A percentile compares a stretch with the other conserved stretches of the same genome.
Evolutionary conservation across 2,797 vertebrate species (phyloP).

Genomic region (Coilia nasus): DNA sequence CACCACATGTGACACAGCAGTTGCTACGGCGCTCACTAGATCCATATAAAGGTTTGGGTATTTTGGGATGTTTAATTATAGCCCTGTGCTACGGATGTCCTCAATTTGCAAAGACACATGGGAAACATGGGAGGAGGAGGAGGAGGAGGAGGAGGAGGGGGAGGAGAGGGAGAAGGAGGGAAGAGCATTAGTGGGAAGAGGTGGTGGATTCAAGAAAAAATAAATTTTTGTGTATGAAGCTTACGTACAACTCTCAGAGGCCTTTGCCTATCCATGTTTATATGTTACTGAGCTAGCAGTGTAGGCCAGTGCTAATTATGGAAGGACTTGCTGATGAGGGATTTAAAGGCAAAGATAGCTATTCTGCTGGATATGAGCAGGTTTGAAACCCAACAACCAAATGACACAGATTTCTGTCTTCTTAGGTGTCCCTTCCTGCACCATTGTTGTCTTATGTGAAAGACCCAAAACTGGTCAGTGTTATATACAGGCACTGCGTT

Average conservation of each 20-base stretch:
- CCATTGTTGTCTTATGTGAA: no score
- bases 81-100: conserved; percentile 22
- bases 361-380: not conserved
- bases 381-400: not conserved
- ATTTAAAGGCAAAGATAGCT: not conserved
- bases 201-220: not conserved
- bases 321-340: not conserved
- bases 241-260: not conserved
- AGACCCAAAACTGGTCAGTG: no score
- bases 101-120: conserved; percentile 25
- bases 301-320: conserved; percentile 14
- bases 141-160: conserved; percentile 3
- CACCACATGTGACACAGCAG: conserved; percentile 26
- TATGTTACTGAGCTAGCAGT: not conserved
- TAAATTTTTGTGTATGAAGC: not conserved
- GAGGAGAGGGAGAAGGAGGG: not conserved
- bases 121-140: conserved; percentile 1
- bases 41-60: conserved; percentile 25
- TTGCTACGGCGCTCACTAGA: not conserved
- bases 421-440: no score
- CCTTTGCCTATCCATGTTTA: not conserved
- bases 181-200: not conserved
- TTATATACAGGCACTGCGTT: no score
- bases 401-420: not conserved
- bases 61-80: conserved; percentile 28